Percentiles rank a stretch among this genome's conserved stretches.
phyloP scores from a whole-genome alignment of 2,888 invertebrate species.

The Sphaerophoria rueppellii region DNA sequence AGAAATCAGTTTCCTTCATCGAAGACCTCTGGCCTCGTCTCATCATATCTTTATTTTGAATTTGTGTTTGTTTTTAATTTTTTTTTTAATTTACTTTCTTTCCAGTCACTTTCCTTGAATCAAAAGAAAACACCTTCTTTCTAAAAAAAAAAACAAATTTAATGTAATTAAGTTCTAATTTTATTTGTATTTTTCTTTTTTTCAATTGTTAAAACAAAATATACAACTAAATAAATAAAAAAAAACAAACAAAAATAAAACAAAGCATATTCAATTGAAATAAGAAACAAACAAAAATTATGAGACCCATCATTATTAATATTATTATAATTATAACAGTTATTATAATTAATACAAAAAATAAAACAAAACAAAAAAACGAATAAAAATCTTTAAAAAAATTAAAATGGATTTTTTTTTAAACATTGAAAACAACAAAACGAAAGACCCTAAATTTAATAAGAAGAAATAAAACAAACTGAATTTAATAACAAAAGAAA shows the following conservation, averaged over 20 bases:
- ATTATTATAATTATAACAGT: slow-evolving; percentile 71
- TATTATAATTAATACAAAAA: slow-evolving; percentile 68
- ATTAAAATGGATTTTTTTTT: slow-evolving; percentile 49
- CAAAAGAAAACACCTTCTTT: slow-evolving; percentile 25
- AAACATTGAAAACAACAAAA: slow-evolving; percentile 34
- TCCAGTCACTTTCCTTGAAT: slow-evolving; percentile 5
- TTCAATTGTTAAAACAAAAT: slow-evolving; percentile 46
- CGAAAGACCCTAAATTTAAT: slow-evolving; percentile 17
- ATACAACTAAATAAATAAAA: slow-evolving; percentile 16
- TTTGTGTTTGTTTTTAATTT: slow-evolving; percentile 5
- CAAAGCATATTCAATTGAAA: slow-evolving; percentile 69
- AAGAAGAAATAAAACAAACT: slow-evolving; percentile 26
- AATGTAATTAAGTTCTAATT: slow-evolving; percentile 54
- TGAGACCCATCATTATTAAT: slow-evolving; percentile 70
- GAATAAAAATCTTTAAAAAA: slow-evolving; percentile 60
- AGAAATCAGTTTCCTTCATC: slow-evolving; percentile 27
- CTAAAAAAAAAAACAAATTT: slow-evolving; percentile 48
- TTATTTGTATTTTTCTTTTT: slow-evolving; percentile 31
- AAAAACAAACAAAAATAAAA: slow-evolving; percentile 50
- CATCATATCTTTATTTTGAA: slow-evolving; percentile 5
- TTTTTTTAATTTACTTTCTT: slow-evolving; percentile 32
- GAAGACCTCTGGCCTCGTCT: slow-evolving; percentile 42
- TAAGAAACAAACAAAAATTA: slow-evolving; percentile 60
- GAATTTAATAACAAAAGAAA: slow-evolving; percentile 37
- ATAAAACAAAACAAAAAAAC: slow-evolving; percentile 41